Percentiles rank a stretch among this genome's conserved stretches.
Evolutionary conservation across 2,113 vertebrate genomes (phyloP).

Genomic region (Hiodon alosoides): DNA sequence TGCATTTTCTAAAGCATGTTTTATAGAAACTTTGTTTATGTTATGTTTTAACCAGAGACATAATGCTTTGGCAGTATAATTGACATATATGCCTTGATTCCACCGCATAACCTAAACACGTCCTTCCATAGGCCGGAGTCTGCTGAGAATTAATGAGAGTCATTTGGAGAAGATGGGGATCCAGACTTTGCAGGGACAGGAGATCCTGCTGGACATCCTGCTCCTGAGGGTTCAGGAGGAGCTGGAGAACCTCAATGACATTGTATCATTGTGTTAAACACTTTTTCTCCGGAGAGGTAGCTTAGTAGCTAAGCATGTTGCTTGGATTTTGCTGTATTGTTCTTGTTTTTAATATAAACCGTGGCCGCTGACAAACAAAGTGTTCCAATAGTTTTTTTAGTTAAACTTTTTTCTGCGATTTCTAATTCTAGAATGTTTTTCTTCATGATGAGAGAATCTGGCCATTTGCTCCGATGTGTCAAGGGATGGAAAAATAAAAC

Average conservation of each 20-base stretch:
- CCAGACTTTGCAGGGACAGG: constrained; percentile 41
- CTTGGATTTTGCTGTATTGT: too few species aligned
- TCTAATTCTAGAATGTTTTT: constrained; percentile 48
- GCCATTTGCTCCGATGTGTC: not conserved
- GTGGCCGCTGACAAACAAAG: not conserved
- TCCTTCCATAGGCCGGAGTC: constrained; percentile 48
- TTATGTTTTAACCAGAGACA: too few species aligned
- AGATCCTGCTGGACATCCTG: constrained; percentile 56
- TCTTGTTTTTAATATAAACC: too few species aligned
- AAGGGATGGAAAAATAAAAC: not conserved
- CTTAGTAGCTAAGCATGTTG: too few species aligned
- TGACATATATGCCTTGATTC: not conserved
- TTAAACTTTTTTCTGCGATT: not conserved
- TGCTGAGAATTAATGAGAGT: constrained; percentile 55
- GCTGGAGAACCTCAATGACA: constrained; percentile 55
- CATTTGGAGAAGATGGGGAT: constrained; percentile 61
- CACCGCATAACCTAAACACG: not conserved
- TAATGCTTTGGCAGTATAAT: not conserved
- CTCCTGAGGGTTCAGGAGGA: constrained; percentile 60
- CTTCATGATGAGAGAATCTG: constrained; percentile 25
- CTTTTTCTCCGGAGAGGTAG: too few species aligned
- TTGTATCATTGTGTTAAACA: constrained; percentile 32
- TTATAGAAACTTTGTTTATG: too few species aligned
- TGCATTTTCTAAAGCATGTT: too few species aligned
- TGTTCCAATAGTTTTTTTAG: not conserved